These are phyloP conservation scores for Drosophila yakuba DNA, from an alignment of 1,140 invertebrate genomes.

Conservation along the genomic window DNA sequence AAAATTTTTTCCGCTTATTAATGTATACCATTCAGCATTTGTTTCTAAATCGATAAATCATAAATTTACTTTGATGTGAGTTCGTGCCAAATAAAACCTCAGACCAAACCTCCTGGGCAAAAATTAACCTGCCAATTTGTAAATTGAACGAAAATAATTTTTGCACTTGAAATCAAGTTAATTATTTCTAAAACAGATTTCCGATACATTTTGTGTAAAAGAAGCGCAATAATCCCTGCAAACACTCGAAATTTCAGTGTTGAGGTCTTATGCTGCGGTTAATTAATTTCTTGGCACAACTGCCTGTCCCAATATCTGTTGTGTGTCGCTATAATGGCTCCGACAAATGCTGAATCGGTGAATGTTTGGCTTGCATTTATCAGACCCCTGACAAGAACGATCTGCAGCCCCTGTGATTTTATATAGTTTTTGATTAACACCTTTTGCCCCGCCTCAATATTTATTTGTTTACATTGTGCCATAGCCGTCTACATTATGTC, in stretches of 20 bases:
- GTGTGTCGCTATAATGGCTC: conserved; percentile 10
- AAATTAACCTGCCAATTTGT: background rate
- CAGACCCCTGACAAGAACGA: conserved; percentile 29
- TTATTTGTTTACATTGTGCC: conserved; percentile 61
- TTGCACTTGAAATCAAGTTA: conserved; percentile 1
- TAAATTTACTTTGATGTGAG: background rate
- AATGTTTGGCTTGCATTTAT: conserved; percentile 52
- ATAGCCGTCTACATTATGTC: background rate
- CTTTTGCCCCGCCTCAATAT: conserved; percentile 59
- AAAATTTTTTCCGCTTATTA: too few relatives aligned
- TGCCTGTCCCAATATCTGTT: conserved; percentile 32
- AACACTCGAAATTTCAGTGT: conserved; percentile 22
- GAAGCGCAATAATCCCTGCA: conserved; percentile 13
- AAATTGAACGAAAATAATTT: background rate
- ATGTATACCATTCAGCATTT: too few relatives aligned
- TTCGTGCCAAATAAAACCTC: background rate
- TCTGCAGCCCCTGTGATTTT: conserved; percentile 17
- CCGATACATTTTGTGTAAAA: conserved; percentile 7
- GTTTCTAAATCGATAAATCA: background rate
- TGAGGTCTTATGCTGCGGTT: conserved; percentile 33
- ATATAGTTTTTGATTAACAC: conserved; percentile 69
- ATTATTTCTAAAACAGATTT: conserved; percentile 19
- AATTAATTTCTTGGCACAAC: conserved; percentile 79
- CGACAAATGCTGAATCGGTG: conserved; percentile 14
- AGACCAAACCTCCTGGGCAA: background rate